These are phyloP conservation scores for Sisor rabdophorus DNA, from an alignment of 2,113 vertebrate species.

Conservation along the genomic window DNA sequence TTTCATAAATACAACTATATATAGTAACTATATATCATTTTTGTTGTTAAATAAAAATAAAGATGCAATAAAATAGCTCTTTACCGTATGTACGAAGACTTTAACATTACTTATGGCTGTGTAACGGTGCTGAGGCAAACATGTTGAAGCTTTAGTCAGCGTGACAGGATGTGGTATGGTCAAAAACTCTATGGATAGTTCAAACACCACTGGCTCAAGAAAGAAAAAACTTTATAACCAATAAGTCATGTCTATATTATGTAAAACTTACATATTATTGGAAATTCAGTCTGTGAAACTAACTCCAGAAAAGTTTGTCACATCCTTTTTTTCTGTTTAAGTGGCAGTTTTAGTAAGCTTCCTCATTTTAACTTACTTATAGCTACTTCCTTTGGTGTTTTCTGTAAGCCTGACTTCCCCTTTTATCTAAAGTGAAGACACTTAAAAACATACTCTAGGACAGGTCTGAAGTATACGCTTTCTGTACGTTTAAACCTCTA, in stretches of 20 bases:
- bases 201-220: conserved; percentile 30
- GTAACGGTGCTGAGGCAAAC: conserved; percentile 31
- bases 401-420: conserved; percentile 46
- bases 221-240: neutral
- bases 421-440: conserved; percentile 31
- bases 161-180: conserved; percentile 51
- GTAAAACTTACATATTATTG: neutral
- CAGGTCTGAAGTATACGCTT: neutral
- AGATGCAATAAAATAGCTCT: neutral
- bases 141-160: conserved; percentile 43
- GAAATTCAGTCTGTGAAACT: neutral
- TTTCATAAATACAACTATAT: neutral
- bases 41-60: neutral
- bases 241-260: neutral
- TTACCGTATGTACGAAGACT: conserved; percentile 31
- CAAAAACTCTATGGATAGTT: conserved; percentile 47
- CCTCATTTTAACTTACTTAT: conserved; percentile 53
- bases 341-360: conserved; percentile 49
- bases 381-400: conserved; percentile 53
- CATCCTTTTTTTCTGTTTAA: conserved; percentile 18
- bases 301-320: neutral
- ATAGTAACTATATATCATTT: neutral
- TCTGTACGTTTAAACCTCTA: neutral
- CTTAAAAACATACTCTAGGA: neutral
- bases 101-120: conserved; percentile 28